phyloP scores from a whole-genome alignment of 2,888 invertebrate genomes.

The Oscheius sp. region DNA sequence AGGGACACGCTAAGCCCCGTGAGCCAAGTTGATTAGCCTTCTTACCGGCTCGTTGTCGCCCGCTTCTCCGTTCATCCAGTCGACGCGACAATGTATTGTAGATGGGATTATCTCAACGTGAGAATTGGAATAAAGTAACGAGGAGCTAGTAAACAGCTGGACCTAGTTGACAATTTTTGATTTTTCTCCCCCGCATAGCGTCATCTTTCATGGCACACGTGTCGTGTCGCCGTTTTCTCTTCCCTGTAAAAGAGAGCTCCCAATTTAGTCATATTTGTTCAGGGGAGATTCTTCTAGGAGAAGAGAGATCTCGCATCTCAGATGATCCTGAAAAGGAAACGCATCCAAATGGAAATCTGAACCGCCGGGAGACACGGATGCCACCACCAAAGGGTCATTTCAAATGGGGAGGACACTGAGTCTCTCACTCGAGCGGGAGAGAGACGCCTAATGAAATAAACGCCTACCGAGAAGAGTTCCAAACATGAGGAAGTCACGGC shows the following conservation, averaged over 20 bases:
- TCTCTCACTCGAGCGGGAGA: not conserved
- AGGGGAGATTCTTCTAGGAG: too few relatives aligned
- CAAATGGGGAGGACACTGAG: not conserved
- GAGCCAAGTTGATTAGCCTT: too few relatives aligned
- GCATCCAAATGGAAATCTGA: conserved; percentile 25
- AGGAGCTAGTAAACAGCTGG: too few relatives aligned
- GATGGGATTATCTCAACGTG: too few relatives aligned
- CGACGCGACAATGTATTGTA: too few relatives aligned
- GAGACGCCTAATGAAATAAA: conserved; percentile 19
- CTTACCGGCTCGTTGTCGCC: too few relatives aligned
- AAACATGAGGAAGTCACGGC: not conserved
- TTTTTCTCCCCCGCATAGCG: too few relatives aligned
- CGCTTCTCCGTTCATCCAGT: too few relatives aligned
- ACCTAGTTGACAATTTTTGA: too few relatives aligned
- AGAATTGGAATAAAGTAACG: too few relatives aligned
- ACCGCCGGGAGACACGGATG: not conserved
- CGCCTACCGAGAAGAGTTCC: conserved; percentile 14
- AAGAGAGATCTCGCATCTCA: not conserved
- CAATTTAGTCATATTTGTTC: not conserved
- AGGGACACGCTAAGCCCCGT: too few relatives aligned
- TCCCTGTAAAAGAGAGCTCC: not conserved
- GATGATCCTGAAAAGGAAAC: conserved; percentile 19
- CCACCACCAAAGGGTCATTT: not conserved
- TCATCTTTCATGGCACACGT: too few relatives aligned
- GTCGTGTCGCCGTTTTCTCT: not conserved